Evolutionary conservation across 2,888 invertebrate genomes (phyloP), one percentile per base, ranked within the genome.

Genomic region (Chrysina gloriosa): DNA sequence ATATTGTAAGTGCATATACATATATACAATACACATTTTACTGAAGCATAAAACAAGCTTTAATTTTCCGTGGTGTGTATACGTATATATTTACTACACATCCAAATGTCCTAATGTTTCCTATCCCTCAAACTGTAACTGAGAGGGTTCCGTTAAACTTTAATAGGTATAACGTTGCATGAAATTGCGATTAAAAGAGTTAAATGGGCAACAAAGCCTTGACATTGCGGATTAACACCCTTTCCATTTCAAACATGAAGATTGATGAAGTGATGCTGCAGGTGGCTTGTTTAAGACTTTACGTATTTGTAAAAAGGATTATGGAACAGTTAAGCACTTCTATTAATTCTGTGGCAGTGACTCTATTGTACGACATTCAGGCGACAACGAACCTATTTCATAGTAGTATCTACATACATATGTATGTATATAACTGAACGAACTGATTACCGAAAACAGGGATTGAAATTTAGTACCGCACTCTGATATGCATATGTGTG

Each of bases 101-200:
- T 21, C 14, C 31, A 21, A 19, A 27, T 34, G 48, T 50, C 63
- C 52, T 68, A 54, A 54, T 14, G 42, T 21, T 48, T 48, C 23
- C 31, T 11, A 48, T 52, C 58, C 66, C 48, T 42, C 45, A 9
- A 34, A 58, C 29, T 29, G 7, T 47, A 21, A 27, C 5, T 31
- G 39, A 29, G 47, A 54, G 71, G 69, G 69, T 58, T 58, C 45
- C 63, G 68, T 75, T 80, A 79, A 80, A 77, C 77, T 71, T 73
- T 79, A 79, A 80, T 78, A 78, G 75, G 76, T 78, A 80, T 81
- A 81, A 81, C 81, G 76, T 75, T 74, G 81, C 82, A 82, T 82
- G 81, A 82, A 82, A 82, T 82, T 76, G 78, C 75, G 78, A 80
- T 81, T 80, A 80, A 80, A 82, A 80, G 79, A 80, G 80, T 80